Evolutionary conservation across 2,888 invertebrate species (phyloP).

Genomic region (Drosophila seclusa): DNA sequence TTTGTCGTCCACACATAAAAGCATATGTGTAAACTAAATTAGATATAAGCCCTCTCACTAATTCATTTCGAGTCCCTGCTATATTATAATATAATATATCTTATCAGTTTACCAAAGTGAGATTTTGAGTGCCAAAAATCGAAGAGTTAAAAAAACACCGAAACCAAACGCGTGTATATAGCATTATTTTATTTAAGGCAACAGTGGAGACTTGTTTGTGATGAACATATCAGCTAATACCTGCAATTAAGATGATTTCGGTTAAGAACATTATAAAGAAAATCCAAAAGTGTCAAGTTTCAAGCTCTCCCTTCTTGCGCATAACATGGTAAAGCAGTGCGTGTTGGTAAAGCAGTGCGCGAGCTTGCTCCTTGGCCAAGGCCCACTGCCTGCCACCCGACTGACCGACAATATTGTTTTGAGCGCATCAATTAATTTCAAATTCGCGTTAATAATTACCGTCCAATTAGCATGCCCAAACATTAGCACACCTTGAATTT

Average conservation of each 20-base stretch:
- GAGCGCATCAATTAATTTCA: slow-evolving; percentile 6
- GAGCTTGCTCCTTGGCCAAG: background rate
- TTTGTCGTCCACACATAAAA: background rate
- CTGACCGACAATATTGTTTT: background rate
- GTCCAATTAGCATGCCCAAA: slow-evolving; percentile 22
- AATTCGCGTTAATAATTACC: slow-evolving; percentile 15
- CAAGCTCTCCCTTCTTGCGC: background rate
- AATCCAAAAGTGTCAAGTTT: background rate
- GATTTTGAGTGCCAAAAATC: background rate
- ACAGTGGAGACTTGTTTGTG: background rate
- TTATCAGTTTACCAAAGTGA: background rate
- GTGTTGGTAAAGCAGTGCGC: background rate
- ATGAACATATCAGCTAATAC: background rate
- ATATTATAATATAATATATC: background rate
- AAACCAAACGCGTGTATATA: background rate
- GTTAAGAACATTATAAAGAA: background rate
- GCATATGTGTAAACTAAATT: background rate
- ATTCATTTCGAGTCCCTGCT: background rate
- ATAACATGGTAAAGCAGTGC: background rate
- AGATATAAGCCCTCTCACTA: background rate
- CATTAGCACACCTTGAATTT: slow-evolving; percentile 15
- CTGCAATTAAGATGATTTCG: background rate
- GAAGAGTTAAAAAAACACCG: background rate
- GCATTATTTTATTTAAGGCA: background rate
- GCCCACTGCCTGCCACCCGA: background rate